A percentile compares a stretch with the other conserved stretches of the same genome.
These are phyloP conservation scores for Xanthia icteritia DNA, from an alignment of 2,888 invertebrate species.

Conservation along the genomic window DNA sequence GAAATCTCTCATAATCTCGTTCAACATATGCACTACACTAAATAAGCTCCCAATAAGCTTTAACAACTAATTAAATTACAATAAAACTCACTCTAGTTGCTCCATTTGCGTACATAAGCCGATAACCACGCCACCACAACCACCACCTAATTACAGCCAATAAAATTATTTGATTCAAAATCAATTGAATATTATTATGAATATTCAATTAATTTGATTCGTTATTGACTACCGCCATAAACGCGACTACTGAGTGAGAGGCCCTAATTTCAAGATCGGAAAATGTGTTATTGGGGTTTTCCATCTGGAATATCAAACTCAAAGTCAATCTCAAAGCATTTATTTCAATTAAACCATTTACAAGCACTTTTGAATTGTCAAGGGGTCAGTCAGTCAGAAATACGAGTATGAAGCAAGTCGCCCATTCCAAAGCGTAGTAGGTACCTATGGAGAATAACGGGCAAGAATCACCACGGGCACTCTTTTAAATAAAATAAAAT, in stretches of 20 bases:
- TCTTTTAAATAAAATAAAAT: too few relatives aligned
- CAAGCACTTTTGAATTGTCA: too few relatives aligned
- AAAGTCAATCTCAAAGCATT: too few relatives aligned
- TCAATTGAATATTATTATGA: conserved; percentile 15
- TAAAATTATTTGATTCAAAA: conserved; percentile 41
- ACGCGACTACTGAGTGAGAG: background rate
- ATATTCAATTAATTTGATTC: conserved; percentile 19
- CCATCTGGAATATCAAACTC: too few relatives aligned
- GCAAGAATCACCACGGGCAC: too few relatives aligned
- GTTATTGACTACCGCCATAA: background rate
- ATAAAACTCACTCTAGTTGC: conserved; percentile 13
- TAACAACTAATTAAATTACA: conserved; percentile 34
- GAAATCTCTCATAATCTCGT: background rate
- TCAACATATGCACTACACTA: background rate
- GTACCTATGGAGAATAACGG: too few relatives aligned
- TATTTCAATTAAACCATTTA: too few relatives aligned
- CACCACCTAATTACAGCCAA: conserved; percentile 13
- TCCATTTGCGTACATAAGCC: conserved; percentile 17
- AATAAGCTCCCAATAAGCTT: conserved; percentile 12
- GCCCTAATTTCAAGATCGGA: too few relatives aligned
- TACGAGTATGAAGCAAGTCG: too few relatives aligned
- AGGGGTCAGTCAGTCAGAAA: too few relatives aligned
- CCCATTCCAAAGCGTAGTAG: too few relatives aligned
- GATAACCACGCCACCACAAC: conserved; percentile 14
- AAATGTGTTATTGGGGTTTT: too few relatives aligned